A percentile compares a stretch with the other conserved stretches of the same genome.
phyloP scores from a whole-genome alignment of 2,888 invertebrate species.

The Hypena proboscidalis region DNA sequence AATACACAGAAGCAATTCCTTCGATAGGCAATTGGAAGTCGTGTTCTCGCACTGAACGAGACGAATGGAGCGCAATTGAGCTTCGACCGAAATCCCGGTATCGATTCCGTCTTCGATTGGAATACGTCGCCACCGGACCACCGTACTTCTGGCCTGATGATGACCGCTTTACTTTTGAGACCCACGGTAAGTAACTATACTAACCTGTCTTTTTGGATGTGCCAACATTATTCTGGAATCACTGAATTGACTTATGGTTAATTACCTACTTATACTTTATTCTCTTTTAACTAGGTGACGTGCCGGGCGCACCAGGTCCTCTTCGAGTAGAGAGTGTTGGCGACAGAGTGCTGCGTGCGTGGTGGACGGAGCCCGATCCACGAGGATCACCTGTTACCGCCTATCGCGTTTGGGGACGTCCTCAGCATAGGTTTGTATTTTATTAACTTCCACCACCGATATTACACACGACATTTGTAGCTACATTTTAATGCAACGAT shows the following conservation, averaged over 20 bases:
- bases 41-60: conserved; percentile 49
- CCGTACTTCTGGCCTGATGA: conserved; percentile 90
- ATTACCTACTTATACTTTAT: conserved; percentile 18
- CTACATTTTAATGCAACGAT: not conserved
- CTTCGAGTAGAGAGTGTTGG: conserved; percentile 91
- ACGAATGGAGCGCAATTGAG: conserved; percentile 66
- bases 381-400: conserved; percentile 90
- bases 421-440: conserved; percentile 58
- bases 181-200: conserved; percentile 84
- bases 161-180: conserved; percentile 90
- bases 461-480: not conserved
- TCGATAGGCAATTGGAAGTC: conserved; percentile 60
- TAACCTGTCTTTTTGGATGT: not conserved
- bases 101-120: conserved; percentile 88
- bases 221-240: not conserved
- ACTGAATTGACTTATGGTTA: not conserved
- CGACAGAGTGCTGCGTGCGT: conserved; percentile 90
- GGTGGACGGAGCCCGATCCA: conserved; percentile 91
- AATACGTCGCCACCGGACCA: conserved; percentile 86
- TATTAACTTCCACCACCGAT: not conserved
- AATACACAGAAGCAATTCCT: conserved; percentile 81
- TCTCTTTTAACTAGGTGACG: conserved; percentile 84
- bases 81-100: conserved; percentile 92
- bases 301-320: conserved; percentile 91
- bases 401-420: conserved; percentile 92